Percentiles rank a stretch among this genome's conserved stretches.
Conservation (phyloP, 2,797 vertebrate species). For the Salarias fasciatus region DNA sequence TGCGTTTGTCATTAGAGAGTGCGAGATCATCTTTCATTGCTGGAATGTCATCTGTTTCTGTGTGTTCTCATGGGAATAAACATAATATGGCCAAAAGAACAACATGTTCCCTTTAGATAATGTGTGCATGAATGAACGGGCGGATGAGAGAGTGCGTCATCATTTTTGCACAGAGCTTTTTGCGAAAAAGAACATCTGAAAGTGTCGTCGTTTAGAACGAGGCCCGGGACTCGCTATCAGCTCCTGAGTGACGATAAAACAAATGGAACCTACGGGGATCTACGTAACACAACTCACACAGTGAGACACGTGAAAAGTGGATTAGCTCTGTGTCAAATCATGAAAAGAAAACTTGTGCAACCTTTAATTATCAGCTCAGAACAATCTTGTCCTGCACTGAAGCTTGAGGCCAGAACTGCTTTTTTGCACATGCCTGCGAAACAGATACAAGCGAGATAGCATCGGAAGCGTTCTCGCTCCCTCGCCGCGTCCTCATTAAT, state of each 20-base stretch:
- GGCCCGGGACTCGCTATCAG: constrained; percentile 8
- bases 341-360: constrained; percentile 26
- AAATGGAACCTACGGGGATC: constrained; percentile 20
- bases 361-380: constrained; percentile 43
- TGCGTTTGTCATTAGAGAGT: constrained; percentile 62
- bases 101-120: constrained; percentile 61
- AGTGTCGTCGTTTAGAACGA: constrained; percentile 16
- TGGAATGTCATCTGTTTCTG: constrained; percentile 77
- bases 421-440: constrained; percentile 8
- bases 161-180: constrained; percentile 20
- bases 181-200: constrained; percentile 9
- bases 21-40: constrained; percentile 62
- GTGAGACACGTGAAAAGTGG: constrained; percentile 47
- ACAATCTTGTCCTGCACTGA: constrained; percentile 39
- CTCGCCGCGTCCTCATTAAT: constrained; percentile 6
- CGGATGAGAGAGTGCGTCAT: constrained; percentile 16
- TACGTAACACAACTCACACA: constrained; percentile 19
- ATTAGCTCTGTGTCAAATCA: constrained; percentile 50
- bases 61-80: constrained; percentile 83
- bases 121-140: constrained; percentile 42
- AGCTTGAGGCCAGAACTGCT: constrained; percentile 33
- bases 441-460: constrained; percentile 32
- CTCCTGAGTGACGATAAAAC: constrained; percentile 21
- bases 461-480: constrained; percentile 20
- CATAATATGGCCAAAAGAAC: constrained; percentile 75